Conservation (phyloP, 2,888 invertebrate species). For the Agonopterix alstromeriana region DNA sequence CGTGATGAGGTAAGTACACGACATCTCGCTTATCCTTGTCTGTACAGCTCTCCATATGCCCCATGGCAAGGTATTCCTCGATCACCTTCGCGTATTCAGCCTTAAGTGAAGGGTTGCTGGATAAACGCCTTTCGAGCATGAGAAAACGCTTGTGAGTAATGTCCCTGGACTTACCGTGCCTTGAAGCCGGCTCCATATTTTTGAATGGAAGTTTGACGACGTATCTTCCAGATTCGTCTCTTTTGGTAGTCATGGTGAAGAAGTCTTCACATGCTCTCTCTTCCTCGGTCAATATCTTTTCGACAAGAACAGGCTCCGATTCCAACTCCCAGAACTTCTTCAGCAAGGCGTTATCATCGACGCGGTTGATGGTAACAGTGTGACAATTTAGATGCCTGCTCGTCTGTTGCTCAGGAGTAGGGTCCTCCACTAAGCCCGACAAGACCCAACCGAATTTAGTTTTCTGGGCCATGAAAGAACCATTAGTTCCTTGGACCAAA, state of each 20-base stretch:
- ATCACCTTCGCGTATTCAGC: neutral
- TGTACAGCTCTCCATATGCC: neutral
- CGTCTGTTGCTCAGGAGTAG: neutral
- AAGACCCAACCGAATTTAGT: conserved; percentile 21
- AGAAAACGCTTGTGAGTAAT: neutral
- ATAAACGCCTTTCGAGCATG: neutral
- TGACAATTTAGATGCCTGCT: neutral
- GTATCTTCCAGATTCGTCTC: neutral
- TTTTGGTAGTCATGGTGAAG: neutral
- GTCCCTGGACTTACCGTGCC: neutral
- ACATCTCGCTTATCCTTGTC: neutral
- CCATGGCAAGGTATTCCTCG: neutral
- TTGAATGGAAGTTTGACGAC: conserved; percentile 1
- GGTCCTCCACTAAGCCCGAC: conserved; percentile 8
- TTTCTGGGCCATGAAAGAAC: conserved; percentile 14
- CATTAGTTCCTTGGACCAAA: conserved; percentile 9
- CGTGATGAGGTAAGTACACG: too few relatives aligned
- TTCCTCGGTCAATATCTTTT: neutral
- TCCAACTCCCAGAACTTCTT: neutral
- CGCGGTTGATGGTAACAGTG: neutral
- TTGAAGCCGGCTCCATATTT: neutral
- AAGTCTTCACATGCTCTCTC: neutral
- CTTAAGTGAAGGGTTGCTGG: neutral
- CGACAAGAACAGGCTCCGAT: neutral
- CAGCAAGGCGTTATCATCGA: neutral